Evolutionary conservation across 1,140 invertebrate species (phyloP).

Genomic region (Lepidurus packardi): DNA sequence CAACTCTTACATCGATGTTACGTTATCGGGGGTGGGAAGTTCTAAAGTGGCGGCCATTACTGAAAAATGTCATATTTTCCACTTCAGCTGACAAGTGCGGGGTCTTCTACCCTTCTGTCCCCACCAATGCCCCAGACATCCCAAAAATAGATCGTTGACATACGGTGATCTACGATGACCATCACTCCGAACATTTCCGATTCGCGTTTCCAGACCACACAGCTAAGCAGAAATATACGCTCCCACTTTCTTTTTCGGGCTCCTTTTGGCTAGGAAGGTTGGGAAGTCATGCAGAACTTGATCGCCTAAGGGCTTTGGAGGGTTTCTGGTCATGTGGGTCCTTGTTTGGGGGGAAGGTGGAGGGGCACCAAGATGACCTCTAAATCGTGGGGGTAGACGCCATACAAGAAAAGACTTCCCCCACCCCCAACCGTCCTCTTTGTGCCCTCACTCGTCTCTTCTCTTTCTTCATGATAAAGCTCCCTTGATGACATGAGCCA

Average conservation of each 20-base stretch:
- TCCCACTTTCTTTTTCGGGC: neutral
- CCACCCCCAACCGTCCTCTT: neutral
- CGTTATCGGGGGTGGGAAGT: neutral
- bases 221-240: neutral
- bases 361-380: neutral
- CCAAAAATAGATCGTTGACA: neutral
- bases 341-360: neutral
- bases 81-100: neutral
- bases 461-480: constrained; percentile 19
- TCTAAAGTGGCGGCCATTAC: neutral
- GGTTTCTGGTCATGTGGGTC: neutral
- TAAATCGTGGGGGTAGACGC: neutral
- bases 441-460: constrained; percentile 2
- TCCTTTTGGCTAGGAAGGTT: neutral
- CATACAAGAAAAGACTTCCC: neutral
- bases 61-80: constrained; percentile 20
- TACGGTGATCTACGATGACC: neutral
- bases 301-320: neutral
- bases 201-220: neutral
- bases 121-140: neutral
- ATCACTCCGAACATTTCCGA: neutral
- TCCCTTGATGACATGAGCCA: constrained; percentile 12
- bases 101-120: neutral
- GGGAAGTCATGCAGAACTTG: neutral
- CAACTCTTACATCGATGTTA: neutral